Evolutionary conservation across 2,888 invertebrate species (phyloP).

Genomic region (Drosophila nr. fundita): DNA sequence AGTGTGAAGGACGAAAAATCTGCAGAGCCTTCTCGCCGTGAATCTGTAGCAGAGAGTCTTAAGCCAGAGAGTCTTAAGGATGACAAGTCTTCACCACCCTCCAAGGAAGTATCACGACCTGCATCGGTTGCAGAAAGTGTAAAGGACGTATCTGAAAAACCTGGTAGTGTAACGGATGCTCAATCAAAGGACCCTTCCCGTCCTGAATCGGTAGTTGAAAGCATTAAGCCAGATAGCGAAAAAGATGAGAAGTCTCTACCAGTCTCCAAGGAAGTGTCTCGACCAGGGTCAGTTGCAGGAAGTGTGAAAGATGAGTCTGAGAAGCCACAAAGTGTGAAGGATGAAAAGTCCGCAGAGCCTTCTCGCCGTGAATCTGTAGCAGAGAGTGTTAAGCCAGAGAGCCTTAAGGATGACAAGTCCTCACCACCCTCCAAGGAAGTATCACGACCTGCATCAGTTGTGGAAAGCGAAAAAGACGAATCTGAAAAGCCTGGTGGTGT

Average conservation of each 20-base stretch:
- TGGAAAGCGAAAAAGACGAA: too few relatives aligned
- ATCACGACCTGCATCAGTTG: too few relatives aligned
- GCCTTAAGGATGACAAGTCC: too few relatives aligned
- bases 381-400: too few relatives aligned
- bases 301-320: too few relatives aligned
- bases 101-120: not conserved
- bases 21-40: not conserved
- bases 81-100: not conserved
- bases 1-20: not conserved
- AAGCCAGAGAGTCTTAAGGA: not conserved
- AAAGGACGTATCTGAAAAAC: not conserved
- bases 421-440: too few relatives aligned
- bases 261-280: too few relatives aligned
- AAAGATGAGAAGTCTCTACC: not conserved
- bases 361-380: too few relatives aligned
- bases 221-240: fast-evolving
- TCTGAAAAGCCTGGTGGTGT: too few relatives aligned
- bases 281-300: too few relatives aligned
- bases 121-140: not conserved
- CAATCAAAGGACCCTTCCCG: not conserved
- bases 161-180: not conserved
- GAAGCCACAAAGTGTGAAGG: too few relatives aligned
- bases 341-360: too few relatives aligned
- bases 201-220: not conserved
- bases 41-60: not conserved